phyloP scores from a whole-genome alignment of 1,140 invertebrate genomes.

The Periplaneta americana region DNA sequence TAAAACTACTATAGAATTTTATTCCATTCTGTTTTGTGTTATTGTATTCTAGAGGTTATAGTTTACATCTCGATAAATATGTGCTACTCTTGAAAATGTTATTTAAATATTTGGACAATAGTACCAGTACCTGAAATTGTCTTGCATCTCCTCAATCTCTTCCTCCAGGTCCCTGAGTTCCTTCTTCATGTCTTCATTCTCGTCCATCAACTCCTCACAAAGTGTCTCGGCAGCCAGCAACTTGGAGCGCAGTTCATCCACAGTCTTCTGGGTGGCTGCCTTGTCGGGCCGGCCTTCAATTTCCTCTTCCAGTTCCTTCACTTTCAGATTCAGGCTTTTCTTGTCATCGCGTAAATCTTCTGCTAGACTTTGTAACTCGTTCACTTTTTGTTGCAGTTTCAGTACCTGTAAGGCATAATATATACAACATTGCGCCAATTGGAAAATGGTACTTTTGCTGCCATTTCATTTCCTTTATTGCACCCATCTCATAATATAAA shows the following conservation, averaged over 20 bases:
- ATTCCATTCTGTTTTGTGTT: no score
- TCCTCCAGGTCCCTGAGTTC: conserved; percentile 90
- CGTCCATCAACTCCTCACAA: conserved; percentile 90
- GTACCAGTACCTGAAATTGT: conserved; percentile 82
- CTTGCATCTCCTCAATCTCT: conserved; percentile 98
- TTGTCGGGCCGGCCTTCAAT: conserved; percentile 39
- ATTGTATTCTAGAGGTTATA: no score
- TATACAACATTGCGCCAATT: no score
- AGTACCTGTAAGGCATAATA: background rate
- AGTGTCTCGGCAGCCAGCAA: conserved; percentile 78
- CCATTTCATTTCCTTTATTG: no score
- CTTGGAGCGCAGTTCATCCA: conserved; percentile 71
- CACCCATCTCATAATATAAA: no score
- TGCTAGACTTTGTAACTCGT: conserved; percentile 69
- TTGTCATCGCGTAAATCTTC: conserved; percentile 80
- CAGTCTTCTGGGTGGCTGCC: conserved; percentile 26
- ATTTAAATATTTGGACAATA: no score
- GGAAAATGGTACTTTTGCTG: no score
- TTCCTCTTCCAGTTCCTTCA: conserved; percentile 67
- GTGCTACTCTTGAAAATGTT: no score
- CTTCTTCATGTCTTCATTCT: conserved; percentile 93
- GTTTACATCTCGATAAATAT: no score
- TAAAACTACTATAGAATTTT: no score
- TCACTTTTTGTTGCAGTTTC: conserved; percentile 71
- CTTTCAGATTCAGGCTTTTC: conserved; percentile 60